Evolutionary conservation across 2,797 vertebrate genomes (phyloP), one percentile per base, ranked within the genome.

Genomic region (Decapterus maruadsi): DNA sequence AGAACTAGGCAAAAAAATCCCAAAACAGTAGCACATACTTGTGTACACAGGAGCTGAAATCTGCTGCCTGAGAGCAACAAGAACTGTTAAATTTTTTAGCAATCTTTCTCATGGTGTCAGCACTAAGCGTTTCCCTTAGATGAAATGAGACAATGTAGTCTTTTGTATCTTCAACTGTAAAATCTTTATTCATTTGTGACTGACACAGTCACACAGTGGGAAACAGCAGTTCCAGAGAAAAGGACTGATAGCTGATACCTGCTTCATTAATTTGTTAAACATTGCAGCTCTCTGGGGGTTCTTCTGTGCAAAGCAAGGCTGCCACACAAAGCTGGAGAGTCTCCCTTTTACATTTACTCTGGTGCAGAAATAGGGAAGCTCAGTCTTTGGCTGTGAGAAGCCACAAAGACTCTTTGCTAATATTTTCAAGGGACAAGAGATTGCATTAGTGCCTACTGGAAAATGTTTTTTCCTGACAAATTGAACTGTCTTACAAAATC

Each of bases 1-100:
- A 29, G 46, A 69, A 5, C 9, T 6, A 50, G 16, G 75, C 17
- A 43, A 55, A 50, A 31, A 63, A 43, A 55, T n/a, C n/a, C n/a
- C n/a, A 55, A 45, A 45, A 53, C 22, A 26, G 10, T 68, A 62
- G 63, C 16, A 46, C 7, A 11, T 71, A 31, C 68, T 58, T 57
- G 36, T 38, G 31, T 57, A 50, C 34, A 10, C 4, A 0, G 4
- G 19, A 60, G 31, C 26, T 62, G 60, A 72, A 59, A 67, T 51
- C 34, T 20, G 3, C 20, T 45, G 45, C 56, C 57, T 53, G 19
- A n/a, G 34, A 63, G 22, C 12, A 2, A 38, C 22, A 16, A 16
- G 14, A 40, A 38, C 2, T 19, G 16, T 19, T 38, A 2, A 26
- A 10, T 31, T 5, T n/a, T 70, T 75, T 20, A 13, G 4, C 20